Percentiles rank a stretch among this genome's conserved stretches.
These are phyloP conservation scores for Meriones unguiculatus DNA, from an alignment of 2,113 vertebrate species.

Conservation along the genomic window DNA sequence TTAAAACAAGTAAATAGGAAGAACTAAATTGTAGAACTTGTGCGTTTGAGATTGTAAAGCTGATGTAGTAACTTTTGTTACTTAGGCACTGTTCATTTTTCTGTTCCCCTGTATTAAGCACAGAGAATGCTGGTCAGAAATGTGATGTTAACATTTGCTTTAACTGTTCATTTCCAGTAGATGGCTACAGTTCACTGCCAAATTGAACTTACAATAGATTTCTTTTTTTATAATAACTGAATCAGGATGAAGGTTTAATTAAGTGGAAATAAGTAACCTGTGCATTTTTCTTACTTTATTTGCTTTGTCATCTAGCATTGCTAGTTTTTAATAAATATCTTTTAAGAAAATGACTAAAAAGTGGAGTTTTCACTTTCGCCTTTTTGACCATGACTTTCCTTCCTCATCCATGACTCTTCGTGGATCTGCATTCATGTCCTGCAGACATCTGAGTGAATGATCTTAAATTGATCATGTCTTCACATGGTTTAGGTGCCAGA, in stretches of 20 bases:
- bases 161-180: slow-evolving; percentile 91
- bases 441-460: slow-evolving; percentile 50
- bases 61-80: slow-evolving; percentile 70
- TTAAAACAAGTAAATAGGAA: background rate
- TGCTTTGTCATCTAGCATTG: slow-evolving; percentile 86
- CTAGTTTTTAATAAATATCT: slow-evolving; percentile 81
- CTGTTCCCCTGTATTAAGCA: slow-evolving; percentile 70
- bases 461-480: slow-evolving; percentile 66
- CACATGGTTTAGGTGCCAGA: slow-evolving; percentile 74
- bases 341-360: slow-evolving; percentile 77
- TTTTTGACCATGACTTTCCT: slow-evolving; percentile 73
- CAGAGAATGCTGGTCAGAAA: slow-evolving; percentile 80
- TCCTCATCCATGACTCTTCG: background rate
- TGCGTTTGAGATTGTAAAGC: slow-evolving; percentile 67
- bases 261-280: slow-evolving; percentile 89
- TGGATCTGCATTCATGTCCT: background rate
- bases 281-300: slow-evolving; percentile 88
- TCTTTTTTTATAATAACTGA: slow-evolving; percentile 89
- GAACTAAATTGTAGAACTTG: slow-evolving; percentile 59
- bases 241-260: slow-evolving; percentile 89
- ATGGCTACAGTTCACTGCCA: slow-evolving; percentile 92
- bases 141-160: slow-evolving; percentile 84
- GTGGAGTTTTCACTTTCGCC: slow-evolving; percentile 63
- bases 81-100: slow-evolving; percentile 77
- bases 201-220: slow-evolving; percentile 85